These are phyloP conservation scores for Madoqua kirkii DNA, from an alignment of 2,113 vertebrate species.

Conservation along the genomic window DNA sequence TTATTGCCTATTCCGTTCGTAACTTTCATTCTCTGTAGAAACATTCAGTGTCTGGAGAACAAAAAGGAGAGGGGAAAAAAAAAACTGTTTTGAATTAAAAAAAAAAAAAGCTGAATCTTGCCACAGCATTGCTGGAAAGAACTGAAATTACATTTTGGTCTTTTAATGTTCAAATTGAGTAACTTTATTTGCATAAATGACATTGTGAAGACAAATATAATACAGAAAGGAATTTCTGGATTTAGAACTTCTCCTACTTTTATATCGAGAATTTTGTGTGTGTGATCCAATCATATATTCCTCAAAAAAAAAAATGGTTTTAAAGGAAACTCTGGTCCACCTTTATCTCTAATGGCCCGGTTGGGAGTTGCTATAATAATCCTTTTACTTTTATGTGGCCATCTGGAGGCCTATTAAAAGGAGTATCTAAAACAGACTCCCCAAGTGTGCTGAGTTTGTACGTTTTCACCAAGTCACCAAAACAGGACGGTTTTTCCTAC, in stretches of 20 bases:
- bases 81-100: slow-evolving; percentile 6
- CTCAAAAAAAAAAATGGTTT: slow-evolving; percentile 53
- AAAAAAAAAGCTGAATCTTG: slow-evolving; percentile 27
- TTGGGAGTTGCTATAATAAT: slow-evolving; percentile 85
- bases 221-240: slow-evolving; percentile 65
- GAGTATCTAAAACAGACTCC: slow-evolving; percentile 81
- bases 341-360: slow-evolving; percentile 83
- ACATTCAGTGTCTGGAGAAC: slow-evolving; percentile 60
- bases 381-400: slow-evolving; percentile 84
- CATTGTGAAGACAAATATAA: slow-evolving; percentile 50
- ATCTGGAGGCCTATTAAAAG: slow-evolving; percentile 87
- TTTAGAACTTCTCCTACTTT: slow-evolving; percentile 73
- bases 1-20: slow-evolving; percentile 50
- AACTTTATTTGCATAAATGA: slow-evolving; percentile 20
- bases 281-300: slow-evolving; percentile 77
- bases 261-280: slow-evolving; percentile 40
- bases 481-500: slow-evolving; percentile 74
- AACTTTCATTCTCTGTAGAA: slow-evolving; percentile 61
- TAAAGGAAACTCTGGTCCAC: slow-evolving; percentile 79
- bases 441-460: slow-evolving; percentile 81
- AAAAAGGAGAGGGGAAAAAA: background rate
- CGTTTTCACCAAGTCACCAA: slow-evolving; percentile 80
- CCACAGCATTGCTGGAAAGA: background rate
- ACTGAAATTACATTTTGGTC: slow-evolving; percentile 31
- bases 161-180: slow-evolving; percentile 24